phyloP scores from a whole-genome alignment of 1,140 invertebrate genomes.

The Macrobrachium nipponense region DNA sequence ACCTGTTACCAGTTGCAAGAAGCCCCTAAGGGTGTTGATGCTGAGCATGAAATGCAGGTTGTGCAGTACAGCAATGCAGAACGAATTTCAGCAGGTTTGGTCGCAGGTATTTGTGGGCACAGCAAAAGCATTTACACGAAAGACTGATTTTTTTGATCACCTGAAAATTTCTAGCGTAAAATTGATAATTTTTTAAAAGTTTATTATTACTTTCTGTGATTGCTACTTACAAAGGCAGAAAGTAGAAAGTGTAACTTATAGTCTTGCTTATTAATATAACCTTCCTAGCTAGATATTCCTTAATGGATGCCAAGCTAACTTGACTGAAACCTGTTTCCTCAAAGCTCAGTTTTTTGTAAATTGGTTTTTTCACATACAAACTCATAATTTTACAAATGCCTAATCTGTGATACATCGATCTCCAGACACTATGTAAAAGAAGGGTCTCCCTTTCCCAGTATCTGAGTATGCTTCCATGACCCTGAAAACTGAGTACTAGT shows the following conservation, averaged over 20 bases:
- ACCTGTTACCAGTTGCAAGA: constrained; percentile 69
- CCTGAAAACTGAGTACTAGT: too few relatives aligned
- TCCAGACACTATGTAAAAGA: too few relatives aligned
- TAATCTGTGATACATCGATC: too few relatives aligned
- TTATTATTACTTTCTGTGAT: neutral
- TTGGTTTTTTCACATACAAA: too few relatives aligned
- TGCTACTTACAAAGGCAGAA: too few relatives aligned
- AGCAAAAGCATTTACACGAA: constrained; percentile 51
- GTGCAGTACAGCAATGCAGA: constrained; percentile 29
- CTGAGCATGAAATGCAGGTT: neutral
- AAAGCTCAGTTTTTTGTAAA: too few relatives aligned
- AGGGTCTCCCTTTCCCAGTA: too few relatives aligned
- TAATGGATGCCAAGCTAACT: too few relatives aligned
- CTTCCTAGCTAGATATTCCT: neutral
- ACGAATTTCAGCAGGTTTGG: constrained; percentile 53
- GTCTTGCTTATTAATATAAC: neutral
- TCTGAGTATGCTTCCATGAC: too few relatives aligned
- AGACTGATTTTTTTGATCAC: neutral
- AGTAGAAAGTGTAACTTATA: too few relatives aligned
- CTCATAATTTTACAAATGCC: too few relatives aligned
- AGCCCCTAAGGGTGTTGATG: constrained; percentile 33
- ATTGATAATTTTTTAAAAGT: neutral
- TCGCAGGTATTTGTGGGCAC: constrained; percentile 44
- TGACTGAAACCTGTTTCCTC: too few relatives aligned
- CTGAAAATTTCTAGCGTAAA: neutral